Evolutionary conservation across 2,113 vertebrate genomes (phyloP), one percentile per base, ranked within the genome.

Genomic region (Corvus hawaiiensis): DNA sequence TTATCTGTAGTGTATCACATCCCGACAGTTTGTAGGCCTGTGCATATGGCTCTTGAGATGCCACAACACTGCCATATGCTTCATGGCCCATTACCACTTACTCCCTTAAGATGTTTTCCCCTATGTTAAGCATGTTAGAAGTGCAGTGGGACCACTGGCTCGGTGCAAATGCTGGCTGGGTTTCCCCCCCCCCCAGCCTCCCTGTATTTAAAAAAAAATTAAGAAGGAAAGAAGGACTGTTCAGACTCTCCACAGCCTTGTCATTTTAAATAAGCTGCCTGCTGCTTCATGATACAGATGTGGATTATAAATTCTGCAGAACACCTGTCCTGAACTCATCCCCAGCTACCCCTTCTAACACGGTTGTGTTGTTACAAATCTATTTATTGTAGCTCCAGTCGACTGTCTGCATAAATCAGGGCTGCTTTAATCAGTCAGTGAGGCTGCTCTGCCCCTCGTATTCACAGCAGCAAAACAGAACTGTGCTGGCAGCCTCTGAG

Each of bases 1-100:
- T 97, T 96, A 97, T 97, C 96, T 97, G 92, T 91, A 87, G 96
- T 95, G 97, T 97, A 96, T 97, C 97, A 94, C 96, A 96, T 97
- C 96, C 94, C 59, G 26, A 92, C 95, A 93, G 96, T 97, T 94
- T 97, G 97, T 94, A 93, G 95, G 96, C 94, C 96, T 93, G 94
- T 94, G 39, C 96, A 96, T 97, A 96, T 93, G 97, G 97, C 97
- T 97, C 96, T 97, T 2, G 96, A 97, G 97, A 98, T 96, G 97
- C 97, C 97, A 96, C 94, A 97, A 54, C 96, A 87, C 87, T 88
- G 93, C 97, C 97, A 97, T 97, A 97, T 98, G 97, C 95, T 98
- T 96, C 97, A 97, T 96, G 97, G 96, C 93, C 95, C 96, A 97
- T 97, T 97, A 96, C 94, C 95, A 91, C 97, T 95, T 95, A 88